Conservation (phyloP, 1,140 invertebrate genomes). For the Condylostylus longicornis region DNA sequence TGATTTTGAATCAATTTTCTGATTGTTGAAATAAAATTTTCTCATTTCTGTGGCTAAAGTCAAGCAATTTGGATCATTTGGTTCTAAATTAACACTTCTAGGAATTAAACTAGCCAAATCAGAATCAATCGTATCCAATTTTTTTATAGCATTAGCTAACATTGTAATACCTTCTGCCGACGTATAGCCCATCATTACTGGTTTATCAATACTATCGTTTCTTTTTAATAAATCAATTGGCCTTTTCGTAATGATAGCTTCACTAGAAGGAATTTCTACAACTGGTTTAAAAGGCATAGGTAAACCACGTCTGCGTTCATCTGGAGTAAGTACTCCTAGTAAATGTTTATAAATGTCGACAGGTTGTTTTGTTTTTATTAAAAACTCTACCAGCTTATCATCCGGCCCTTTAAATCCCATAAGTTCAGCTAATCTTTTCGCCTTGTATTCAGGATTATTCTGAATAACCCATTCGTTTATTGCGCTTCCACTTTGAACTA, state of each 20-base stretch:
- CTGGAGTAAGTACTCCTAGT: conserved; percentile 14
- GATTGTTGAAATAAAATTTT: conserved; percentile 21
- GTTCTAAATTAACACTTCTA: conserved; percentile 9
- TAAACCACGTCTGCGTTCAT: conserved; percentile 21
- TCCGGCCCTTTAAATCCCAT: conserved; percentile 9
- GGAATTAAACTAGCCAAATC: conserved; percentile 21
- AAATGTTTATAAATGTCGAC: conserved; percentile 8
- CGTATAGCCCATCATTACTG: conserved; percentile 22
- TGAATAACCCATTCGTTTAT: conserved; percentile 23
- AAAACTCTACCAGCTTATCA: conserved; percentile 12
- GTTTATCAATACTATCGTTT: conserved; percentile 14
- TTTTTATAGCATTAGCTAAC: conserved; percentile 11
- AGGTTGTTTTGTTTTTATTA: conserved; percentile 12
- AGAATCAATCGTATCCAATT: conserved; percentile 14
- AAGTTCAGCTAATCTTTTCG: conserved; percentile 14
- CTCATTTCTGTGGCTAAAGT: conserved; percentile 15
- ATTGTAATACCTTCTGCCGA: conserved; percentile 21
- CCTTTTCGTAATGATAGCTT: conserved; percentile 14
- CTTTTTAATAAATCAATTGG: conserved; percentile 16
- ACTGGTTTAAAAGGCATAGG: conserved; percentile 23
- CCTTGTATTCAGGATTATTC: conserved; percentile 9
- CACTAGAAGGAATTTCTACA: conserved; percentile 15
- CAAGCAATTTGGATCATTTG: conserved; percentile 5
- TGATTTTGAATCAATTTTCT: conserved; percentile 8
- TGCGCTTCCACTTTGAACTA: conserved; percentile 31